phyloP scores from a whole-genome alignment of 2,888 invertebrate species.

The Drepana falcataria region DNA sequence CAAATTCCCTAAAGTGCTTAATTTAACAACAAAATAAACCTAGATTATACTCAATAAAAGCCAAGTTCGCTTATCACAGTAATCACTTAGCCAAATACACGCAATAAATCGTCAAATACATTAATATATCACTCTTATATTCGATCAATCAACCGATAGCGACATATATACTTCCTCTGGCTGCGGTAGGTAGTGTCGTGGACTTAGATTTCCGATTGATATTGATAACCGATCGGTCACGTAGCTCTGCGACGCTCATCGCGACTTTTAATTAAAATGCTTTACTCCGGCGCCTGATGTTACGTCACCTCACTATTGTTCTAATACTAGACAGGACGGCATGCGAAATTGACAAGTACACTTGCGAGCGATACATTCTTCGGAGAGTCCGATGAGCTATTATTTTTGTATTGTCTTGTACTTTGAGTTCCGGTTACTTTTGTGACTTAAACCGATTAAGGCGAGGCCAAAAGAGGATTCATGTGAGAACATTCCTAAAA shows the following conservation, averaged over 20 bases:
- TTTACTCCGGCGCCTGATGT: slow-evolving; percentile 54
- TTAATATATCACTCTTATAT: slow-evolving; percentile 19
- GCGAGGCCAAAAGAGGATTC: too few relatives aligned
- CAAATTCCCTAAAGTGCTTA: too few relatives aligned
- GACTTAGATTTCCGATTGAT: slow-evolving; percentile 59
- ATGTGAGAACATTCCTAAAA: too few relatives aligned
- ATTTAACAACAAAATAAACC: neutral
- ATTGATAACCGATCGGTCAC: slow-evolving; percentile 68
- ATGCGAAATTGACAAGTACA: slow-evolving; percentile 3
- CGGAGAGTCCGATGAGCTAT: neutral
- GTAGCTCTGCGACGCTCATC: slow-evolving; percentile 30
- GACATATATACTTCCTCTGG: slow-evolving; percentile 28
- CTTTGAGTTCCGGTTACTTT: too few relatives aligned
- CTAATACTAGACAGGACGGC: neutral
- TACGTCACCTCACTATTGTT: slow-evolving; percentile 39
- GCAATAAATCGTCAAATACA: slow-evolving; percentile 3
- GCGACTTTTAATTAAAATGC: slow-evolving; percentile 52
- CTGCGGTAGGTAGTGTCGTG: slow-evolving; percentile 65
- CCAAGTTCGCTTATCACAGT: neutral
- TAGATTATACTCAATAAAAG: neutral
- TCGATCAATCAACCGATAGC: slow-evolving; percentile 18
- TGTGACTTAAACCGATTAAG: too few relatives aligned
- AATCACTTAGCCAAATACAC: neutral
- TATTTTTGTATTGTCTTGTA: too few relatives aligned
- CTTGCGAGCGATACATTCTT: neutral